Conservation (phyloP, 2,888 invertebrate genomes). For the Caenorhabditis drosophilae region DNA sequence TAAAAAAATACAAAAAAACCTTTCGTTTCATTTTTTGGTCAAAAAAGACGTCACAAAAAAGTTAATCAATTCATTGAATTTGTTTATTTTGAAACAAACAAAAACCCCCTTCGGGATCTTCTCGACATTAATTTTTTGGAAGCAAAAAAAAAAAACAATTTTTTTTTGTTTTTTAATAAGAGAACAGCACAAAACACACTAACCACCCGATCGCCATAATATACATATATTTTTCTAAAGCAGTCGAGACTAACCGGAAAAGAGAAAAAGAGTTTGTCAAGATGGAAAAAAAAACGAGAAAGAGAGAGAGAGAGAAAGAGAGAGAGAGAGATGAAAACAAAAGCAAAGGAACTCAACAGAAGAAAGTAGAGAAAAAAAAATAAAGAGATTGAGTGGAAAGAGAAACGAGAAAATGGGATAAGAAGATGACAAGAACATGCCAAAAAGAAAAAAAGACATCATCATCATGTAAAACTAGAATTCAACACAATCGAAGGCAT, state of each 20-base stretch:
- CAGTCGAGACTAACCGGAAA: neutral
- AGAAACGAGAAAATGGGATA: conserved; percentile 5
- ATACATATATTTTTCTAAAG: no score
- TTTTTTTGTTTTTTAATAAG: no score
- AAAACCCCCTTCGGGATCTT: no score
- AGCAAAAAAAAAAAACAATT: neutral
- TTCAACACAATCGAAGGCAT: no score
- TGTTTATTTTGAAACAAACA: neutral
- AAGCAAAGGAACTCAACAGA: conserved; percentile 3
- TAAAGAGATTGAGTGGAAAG: neutral
- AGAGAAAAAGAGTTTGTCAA: neutral
- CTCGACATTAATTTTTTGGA: neutral
- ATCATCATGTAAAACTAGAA: no score
- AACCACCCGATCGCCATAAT: no score
- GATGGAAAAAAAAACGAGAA: neutral
- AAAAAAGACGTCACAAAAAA: no score
- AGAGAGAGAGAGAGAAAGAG: neutral
- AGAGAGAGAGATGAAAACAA: conserved; percentile 3
- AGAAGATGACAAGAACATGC: conserved; percentile 6
- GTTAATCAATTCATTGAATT: neutral
- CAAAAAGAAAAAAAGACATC: conserved; percentile 1
- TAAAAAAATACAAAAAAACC: no score
- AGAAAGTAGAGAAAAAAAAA: conserved; percentile 3
- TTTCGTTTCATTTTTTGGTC: no score
- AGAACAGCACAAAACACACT: no score